Base-by-base conservation (phyloP, 2,888 invertebrate genomes). In the Biston betularia region DNA sequence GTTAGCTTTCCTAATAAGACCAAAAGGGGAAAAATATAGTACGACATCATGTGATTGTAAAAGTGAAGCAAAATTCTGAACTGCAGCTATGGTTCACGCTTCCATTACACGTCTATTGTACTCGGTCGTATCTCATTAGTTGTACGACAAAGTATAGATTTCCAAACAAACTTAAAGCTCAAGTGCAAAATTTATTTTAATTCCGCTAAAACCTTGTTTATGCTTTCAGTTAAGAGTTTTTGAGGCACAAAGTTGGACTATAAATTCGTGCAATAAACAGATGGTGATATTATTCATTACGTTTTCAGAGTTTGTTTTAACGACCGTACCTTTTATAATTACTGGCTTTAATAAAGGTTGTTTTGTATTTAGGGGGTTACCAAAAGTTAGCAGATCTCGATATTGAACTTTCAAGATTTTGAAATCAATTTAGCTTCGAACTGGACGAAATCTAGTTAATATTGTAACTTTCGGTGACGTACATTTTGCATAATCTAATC, bases 211-310 rank as follows among this genome's bases (percentile, higher is more conserved):
- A 89, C 86, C 82, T 86, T 90, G 88, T 89, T 90, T 89, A 89
- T 82, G 89, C 78, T 85, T 88, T 86, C 87, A 86, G 86, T 89
- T 88, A 85, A 85, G 86, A 90, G 87, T 90, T 90, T 86, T 83
- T 82, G 85, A 85, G 83, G 82, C 82, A 76, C 81, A 86, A 90
- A 90, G 86, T 90, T 90, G 76, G 72, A 74, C 86, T 79, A 89
- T 91, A 91, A 90, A 91, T 90, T 89, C 76, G 72, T 79, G 86
- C 88, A 89, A 89, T 90, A 87, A 90, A 86, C 90, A 90, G 89
- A 86, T 82, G 89, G 86, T 87, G 88, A 89, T 89, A 88, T 90
- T 89, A 90, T 91, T 90, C 89, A 90, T 88, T 85, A 86, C 84
- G 83, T 83, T 86, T 87, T 85, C 87, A 85, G 85, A 89, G 86